Base-by-base conservation (phyloP, 1,140 invertebrate species). In the Hylyphantes graminicola region DNA sequence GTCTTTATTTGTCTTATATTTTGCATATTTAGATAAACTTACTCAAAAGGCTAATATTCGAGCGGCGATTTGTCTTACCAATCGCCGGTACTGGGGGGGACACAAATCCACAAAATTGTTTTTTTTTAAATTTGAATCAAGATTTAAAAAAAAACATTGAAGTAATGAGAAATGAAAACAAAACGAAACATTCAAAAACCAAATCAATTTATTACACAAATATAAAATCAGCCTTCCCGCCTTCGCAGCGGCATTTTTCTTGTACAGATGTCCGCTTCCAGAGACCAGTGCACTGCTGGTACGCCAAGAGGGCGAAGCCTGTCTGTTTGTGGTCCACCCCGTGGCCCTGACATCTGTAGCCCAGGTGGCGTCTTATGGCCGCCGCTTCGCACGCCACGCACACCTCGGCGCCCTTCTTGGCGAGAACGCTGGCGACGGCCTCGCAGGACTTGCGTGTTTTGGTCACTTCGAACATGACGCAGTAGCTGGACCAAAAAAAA, bases 281-380 rank as follows among this genome's bases (percentile, higher is more conserved):
- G 89, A 95, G 94, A 55, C 95, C 95, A 87, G 94, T 94, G 89
- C 95, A 96, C 86, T 94, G 94, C 11, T 94, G 93, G 54, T 93
- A 93, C 17, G 94, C 92, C 17, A 96, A 90, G 57, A 94, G 93
- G 74, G 93, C 93, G 92, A 94, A 96, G 57, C 94, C 91, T 17
- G 94, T 95, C 77, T 92, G 91, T 87, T 93, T 92, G 2, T 92
- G 93, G 21, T 93, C 91, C 50, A 93, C 92, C 12, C 94, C 94
- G 88, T 95, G 94, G 5, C 95, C 95, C 67, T 93, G 92, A 90
- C 95, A 96, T 85, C 94, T 92, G 91, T 94, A 95, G 2, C 93
- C 93, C 15, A 94, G 89, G 75, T 91, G 88, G 55, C 94, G 92
- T 57, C 94, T 91, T 50, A 94, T 91, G 0, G 94, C 94, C 86